Conservation (phyloP, 2,797 vertebrate genomes). For the Coranthus polyacanthus region DNA sequence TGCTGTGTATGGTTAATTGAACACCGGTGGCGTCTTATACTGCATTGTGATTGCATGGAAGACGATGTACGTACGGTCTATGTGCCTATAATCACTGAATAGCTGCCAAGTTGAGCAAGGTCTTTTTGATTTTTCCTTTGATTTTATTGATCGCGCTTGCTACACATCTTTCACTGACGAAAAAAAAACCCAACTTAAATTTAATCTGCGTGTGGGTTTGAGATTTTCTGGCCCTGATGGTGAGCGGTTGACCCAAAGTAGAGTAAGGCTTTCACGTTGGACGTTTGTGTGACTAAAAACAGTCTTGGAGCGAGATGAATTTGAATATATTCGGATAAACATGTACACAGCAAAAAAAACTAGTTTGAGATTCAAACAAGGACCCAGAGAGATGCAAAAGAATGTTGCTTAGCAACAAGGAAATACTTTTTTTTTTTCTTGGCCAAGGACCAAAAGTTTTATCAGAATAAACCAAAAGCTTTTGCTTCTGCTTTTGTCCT, state of each 20-base stretch:
- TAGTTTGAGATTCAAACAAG: constrained; percentile 47
- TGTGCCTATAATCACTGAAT: too few relatives aligned
- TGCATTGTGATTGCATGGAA: constrained; percentile 22
- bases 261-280: not conserved
- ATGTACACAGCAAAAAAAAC: constrained; percentile 14
- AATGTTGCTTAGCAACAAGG: constrained; percentile 57
- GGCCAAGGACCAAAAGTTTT: constrained; percentile 32
- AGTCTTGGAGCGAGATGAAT: constrained; percentile 6
- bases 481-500: constrained; percentile 44
- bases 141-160: not conserved
- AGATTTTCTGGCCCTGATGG: not conserved
- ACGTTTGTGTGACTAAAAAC: constrained; percentile 20
- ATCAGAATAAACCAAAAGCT: constrained; percentile 47
- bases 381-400: constrained; percentile 41
- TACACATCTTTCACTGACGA: constrained; percentile 7
- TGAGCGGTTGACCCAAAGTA: constrained; percentile 3
- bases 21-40: constrained; percentile 19
- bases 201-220: constrained; percentile 7
- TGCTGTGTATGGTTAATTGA: constrained; percentile 25
- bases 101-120: too few relatives aligned
- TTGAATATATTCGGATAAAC: constrained; percentile 24
- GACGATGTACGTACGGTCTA: not conserved
- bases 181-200: too few relatives aligned
- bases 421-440: constrained; percentile 24
- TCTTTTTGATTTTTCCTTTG: too few relatives aligned